These are phyloP conservation scores for Lophius piscatorius DNA, from an alignment of 2,113 vertebrate genomes.

Conservation along the genomic window DNA sequence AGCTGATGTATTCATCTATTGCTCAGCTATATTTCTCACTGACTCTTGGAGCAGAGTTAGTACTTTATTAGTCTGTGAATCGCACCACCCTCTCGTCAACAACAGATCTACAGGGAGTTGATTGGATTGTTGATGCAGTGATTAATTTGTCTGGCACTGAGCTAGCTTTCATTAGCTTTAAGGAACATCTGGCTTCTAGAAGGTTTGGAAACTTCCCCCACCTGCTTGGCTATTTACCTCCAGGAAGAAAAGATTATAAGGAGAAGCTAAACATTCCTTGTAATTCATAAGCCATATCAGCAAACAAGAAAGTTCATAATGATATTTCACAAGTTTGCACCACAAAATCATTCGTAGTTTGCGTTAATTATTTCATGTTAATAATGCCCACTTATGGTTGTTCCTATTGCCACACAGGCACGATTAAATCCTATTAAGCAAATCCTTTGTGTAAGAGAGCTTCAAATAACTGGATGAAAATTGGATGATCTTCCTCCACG, in stretches of 20 bases:
- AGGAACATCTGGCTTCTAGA: conserved; percentile 10
- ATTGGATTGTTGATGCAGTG: conserved; percentile 35
- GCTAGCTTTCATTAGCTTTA: conserved; percentile 24
- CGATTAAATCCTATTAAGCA: conserved; percentile 19
- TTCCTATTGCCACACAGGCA: background rate
- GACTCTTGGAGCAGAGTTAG: conserved; percentile 26
- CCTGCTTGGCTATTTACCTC: conserved; percentile 10
- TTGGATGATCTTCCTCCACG: conserved; percentile 17
- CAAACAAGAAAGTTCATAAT: background rate
- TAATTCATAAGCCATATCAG: background rate
- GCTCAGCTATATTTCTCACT: conserved; percentile 18
- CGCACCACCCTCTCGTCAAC: conserved; percentile 29
- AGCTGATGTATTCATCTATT: conserved; percentile 4
- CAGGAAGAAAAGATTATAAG: background rate
- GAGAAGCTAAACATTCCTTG: background rate
- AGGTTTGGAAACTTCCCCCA: conserved; percentile 17
- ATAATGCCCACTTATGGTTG: conserved; percentile 8
- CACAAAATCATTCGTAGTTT: background rate
- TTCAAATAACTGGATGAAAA: conserved; percentile 38
- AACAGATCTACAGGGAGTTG: conserved; percentile 40
- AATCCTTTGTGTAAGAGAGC: conserved; percentile 10
- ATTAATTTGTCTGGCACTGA: conserved; percentile 38
- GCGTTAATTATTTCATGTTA: no score
- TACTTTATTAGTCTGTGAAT: conserved; percentile 47
- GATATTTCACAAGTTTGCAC: conserved; percentile 5